Percentiles rank a stretch among this genome's conserved stretches.
These are phyloP conservation scores for Remorina albescens DNA, from an alignment of 2,797 vertebrate species.

Conservation along the genomic window DNA sequence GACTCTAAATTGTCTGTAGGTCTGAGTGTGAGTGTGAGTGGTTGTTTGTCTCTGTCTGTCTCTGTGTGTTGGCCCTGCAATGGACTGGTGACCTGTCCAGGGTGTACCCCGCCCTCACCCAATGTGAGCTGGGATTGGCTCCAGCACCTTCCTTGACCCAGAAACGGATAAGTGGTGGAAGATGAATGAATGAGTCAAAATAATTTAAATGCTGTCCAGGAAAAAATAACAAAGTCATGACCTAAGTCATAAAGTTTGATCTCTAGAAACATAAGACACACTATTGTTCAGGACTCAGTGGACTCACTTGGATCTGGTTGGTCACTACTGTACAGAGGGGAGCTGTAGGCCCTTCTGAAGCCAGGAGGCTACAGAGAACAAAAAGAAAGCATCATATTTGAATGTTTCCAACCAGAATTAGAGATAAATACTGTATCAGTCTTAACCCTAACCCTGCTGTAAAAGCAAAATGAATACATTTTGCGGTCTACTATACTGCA, in stretches of 20 bases:
- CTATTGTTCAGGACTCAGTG: not conserved
- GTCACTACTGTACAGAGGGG: constrained; percentile 89
- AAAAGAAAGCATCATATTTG: not conserved
- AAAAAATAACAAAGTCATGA: not conserved
- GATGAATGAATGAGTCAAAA: too few relatives aligned
- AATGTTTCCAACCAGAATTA: not conserved
- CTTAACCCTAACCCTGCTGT: too few relatives aligned
- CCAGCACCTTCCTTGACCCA: too few relatives aligned
- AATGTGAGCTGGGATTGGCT: too few relatives aligned
- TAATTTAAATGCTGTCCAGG: not conserved
- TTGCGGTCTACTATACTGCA: not conserved
- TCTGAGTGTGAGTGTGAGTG: too few relatives aligned
- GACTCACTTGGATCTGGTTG: constrained; percentile 79
- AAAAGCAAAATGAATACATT: not conserved
- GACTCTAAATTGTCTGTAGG: too few relatives aligned
- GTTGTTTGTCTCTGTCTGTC: too few relatives aligned
- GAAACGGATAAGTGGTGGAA: too few relatives aligned
- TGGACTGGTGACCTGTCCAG: too few relatives aligned
- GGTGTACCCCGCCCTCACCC: too few relatives aligned
- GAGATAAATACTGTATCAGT: too few relatives aligned
- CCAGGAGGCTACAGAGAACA: constrained; percentile 89
- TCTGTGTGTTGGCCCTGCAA: too few relatives aligned
- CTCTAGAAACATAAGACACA: not conserved
- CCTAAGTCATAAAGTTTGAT: not conserved
- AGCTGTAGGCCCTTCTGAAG: constrained; percentile 94